Evolutionary conservation across 2,888 invertebrate genomes (phyloP), one percentile per base, ranked within the genome.

Genomic region (Apamea anceps): DNA sequence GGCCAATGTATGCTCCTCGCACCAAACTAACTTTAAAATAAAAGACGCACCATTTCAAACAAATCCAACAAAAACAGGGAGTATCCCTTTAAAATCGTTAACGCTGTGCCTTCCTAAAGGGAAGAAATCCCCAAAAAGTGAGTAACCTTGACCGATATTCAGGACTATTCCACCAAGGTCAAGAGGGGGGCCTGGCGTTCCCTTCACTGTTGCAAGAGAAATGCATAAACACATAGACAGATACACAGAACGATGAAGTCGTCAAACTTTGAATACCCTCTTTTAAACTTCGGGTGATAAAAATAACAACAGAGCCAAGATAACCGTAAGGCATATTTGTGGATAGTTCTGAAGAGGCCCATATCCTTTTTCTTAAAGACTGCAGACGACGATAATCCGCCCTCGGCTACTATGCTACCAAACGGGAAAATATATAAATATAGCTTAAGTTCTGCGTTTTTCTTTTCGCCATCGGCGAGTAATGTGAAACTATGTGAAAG

Each of bases 101-200:
- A n/a, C n/a, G n/a, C 45, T 37, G 13, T 25, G 42, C 42, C 18
- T 42, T 76, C 28, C 25, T 77, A 45, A 66, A 6, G 45, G n/a
- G 4, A 45, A 32, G 32, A 45, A 77, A 32, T 57, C 54, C 28
- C 65, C 51, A 42, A 78, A 57, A 78, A 78, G 57, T 45, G 32
- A 25, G 79, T 60, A 57, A 78, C 79, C 77, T 78, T 79, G 79
- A 78, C 65, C 57, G 79, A 77, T n/a, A 77, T 65, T n/a, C 21
- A 32, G 21, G n/a, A 66, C 7, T 57, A 28, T 66, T 18, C 32
- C 21, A 25, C 45, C n/a, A 78, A 57, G 45, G 66, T 57, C 57
- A 67, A 28, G 18, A 60, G 48, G 66, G 37, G 57, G 8, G 32
- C 25, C 2, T 28, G 51, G 15, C 21, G 25, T 57, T 32, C 65